These are phyloP conservation scores for Bovichtus variegatus DNA, from an alignment of 2,797 vertebrate genomes.

Conservation along the genomic window DNA sequence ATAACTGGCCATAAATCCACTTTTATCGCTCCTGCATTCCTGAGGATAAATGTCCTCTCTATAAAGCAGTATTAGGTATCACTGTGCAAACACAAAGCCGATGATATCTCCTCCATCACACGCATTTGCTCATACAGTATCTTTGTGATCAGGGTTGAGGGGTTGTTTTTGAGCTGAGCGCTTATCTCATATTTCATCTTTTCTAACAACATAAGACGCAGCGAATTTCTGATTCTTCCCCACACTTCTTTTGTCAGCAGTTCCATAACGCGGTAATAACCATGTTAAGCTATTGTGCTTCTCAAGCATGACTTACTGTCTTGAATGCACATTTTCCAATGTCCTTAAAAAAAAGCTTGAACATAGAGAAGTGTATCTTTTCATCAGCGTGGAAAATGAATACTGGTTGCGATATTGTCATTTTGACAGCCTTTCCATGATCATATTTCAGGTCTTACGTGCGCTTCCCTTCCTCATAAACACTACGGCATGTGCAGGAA, in stretches of 20 bases:
- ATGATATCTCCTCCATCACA: conserved; percentile 55
- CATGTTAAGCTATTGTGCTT: conserved; percentile 12
- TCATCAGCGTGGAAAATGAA: conserved; percentile 32
- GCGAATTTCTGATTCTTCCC: conserved; percentile 30
- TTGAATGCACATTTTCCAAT: neutral
- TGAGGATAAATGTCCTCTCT: conserved; percentile 62
- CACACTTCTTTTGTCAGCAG: conserved; percentile 23
- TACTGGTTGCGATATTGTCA: conserved; percentile 4
- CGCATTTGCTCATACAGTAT: conserved; percentile 54
- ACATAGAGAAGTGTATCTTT: neutral
- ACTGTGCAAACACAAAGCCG: conserved; percentile 58
- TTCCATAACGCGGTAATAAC: conserved; percentile 27
- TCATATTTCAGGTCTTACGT: conserved; percentile 31
- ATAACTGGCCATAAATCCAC: conserved; percentile 65
- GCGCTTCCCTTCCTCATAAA: conserved; percentile 36
- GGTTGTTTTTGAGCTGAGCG: conserved; percentile 26
- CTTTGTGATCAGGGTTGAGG: conserved; percentile 55
- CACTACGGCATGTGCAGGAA: conserved; percentile 38
- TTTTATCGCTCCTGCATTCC: conserved; percentile 72
- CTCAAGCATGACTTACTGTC: neutral
- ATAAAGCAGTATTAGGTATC: conserved; percentile 64
- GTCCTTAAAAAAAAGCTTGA: neutral
- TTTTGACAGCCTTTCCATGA: conserved; percentile 19
- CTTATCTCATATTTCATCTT: conserved; percentile 70
- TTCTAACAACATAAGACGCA: conserved; percentile 34